Evolutionary conservation across 2,797 vertebrate genomes (phyloP).

Genomic region (Onychomys torridus): DNA sequence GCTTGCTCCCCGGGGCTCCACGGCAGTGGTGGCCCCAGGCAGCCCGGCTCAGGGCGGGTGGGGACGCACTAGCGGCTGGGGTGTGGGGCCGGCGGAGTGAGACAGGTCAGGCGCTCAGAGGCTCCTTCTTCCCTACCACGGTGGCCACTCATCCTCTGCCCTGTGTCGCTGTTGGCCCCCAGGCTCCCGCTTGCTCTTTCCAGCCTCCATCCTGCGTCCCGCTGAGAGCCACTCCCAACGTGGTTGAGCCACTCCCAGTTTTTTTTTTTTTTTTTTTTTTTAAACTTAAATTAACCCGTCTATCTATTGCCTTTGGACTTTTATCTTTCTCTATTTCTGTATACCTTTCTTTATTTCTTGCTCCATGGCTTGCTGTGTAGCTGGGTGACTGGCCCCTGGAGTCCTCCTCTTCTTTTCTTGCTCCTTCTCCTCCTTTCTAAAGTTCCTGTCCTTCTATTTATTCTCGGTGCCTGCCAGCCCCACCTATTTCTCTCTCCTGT

Average conservation of each 20-base stretch:
- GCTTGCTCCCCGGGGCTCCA: constrained; percentile 61
- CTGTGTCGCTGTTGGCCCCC: constrained; percentile 76
- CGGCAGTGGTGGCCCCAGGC: constrained; percentile 65
- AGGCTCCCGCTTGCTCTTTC: constrained; percentile 78
- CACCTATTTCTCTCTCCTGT: background rate
- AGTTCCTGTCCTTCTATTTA: background rate
- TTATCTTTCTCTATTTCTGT: background rate
- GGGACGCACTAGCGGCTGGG: constrained; percentile 87
- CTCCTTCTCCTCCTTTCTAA: background rate
- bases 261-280: background rate
- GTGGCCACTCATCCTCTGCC: constrained; percentile 85
- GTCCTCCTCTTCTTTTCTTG: background rate
- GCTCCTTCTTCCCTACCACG: constrained; percentile 74
- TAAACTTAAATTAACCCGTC: background rate
- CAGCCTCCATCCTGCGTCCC: constrained; percentile 81
- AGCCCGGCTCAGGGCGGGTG: constrained; percentile 78
- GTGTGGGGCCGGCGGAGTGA: constrained; percentile 78
- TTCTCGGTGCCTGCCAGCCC: background rate
- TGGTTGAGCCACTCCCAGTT: background rate
- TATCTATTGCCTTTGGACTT: background rate
- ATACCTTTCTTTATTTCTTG: background rate
- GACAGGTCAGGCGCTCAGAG: constrained; percentile 66
- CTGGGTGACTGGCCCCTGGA: background rate
- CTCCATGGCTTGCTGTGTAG: background rate
- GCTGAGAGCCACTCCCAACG: too few species aligned